These are phyloP conservation scores for Sebastes schlegelii DNA, from an alignment of 2,113 vertebrate species.

Conservation along the genomic window DNA sequence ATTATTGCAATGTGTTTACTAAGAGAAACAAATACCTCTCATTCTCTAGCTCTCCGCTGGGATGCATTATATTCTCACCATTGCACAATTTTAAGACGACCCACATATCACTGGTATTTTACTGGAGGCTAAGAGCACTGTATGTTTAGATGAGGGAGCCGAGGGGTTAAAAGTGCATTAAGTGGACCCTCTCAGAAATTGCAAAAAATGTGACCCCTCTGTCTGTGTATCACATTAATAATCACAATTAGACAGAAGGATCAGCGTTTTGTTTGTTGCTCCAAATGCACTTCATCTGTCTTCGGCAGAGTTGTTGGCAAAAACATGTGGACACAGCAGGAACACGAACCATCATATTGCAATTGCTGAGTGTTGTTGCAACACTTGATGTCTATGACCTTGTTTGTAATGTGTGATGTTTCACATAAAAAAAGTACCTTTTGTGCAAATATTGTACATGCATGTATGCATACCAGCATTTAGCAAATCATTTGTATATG, in stretches of 20 bases:
- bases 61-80: conserved; percentile 59
- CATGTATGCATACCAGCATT: neutral
- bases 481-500: neutral
- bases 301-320: conserved; percentile 38
- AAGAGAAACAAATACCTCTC: conserved; percentile 48
- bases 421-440: conserved; percentile 14
- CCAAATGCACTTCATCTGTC: conserved; percentile 50
- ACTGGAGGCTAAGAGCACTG: conserved; percentile 22
- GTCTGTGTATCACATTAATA: conserved; percentile 59
- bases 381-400: neutral
- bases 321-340: conserved; percentile 44
- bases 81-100: conserved; percentile 67
- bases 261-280: conserved; percentile 59
- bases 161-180: conserved; percentile 61
- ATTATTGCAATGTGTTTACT: conserved; percentile 62
- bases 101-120: conserved; percentile 45
- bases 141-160: conserved; percentile 59
- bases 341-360: conserved; percentile 42
- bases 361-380: conserved; percentile 21
- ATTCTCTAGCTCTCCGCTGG: conserved; percentile 46
- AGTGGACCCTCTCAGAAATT: conserved; percentile 49
- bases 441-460: conserved; percentile 5
- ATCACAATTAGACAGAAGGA: conserved; percentile 45
- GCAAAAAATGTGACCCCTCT: conserved; percentile 71
- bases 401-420: conserved; percentile 18